Evolutionary conservation across 2,113 vertebrate species (phyloP), one percentile per base, ranked within the genome.

Genomic region (Scolopax mira): DNA sequence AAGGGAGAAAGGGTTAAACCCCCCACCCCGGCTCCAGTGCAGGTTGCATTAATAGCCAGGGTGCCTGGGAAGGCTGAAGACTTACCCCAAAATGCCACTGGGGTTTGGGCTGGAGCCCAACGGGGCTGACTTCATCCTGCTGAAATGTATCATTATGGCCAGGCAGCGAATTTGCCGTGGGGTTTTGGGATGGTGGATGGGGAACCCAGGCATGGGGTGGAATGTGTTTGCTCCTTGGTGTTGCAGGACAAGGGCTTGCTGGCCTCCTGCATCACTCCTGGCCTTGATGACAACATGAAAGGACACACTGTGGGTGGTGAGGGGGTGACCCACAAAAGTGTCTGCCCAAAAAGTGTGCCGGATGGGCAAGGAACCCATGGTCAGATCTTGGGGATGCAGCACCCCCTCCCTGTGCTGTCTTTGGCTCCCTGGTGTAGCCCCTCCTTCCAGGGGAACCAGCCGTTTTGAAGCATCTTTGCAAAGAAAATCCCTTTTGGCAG

Each of bases 91-190:
- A 31, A 90, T 37, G n/a, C 64, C 58, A 57, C 39, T 2, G 42
- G 19, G 64, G 65, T 82, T 91, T 81, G 85, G 85, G 46, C 70
- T 85, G 66, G 48, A 79, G 39, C 66, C n/a, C 74, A 79, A 0
- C 0, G 2, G 28, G 46, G 41, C 71, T 95, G 96, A 95, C 69
- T 78, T 94, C 89, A 92, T 70, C 49, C 69, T 23, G 9, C 54
- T 84, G 80, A 73, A 90, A 90, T 78, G 89, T 86, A 86, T 92
- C 64, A 88, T 92, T 78, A 78, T 5, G 58, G 83, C 52, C 82
- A 37, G 44, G 75, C 23, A 48, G 67, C 91, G 93, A 93, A 88
- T 85, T 42, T 42, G 75, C 91, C 60, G 42, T n/a, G 35, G 79
- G 52, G 79, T 79, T 88, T 55, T 0, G 2, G 62, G 41, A 65